phyloP scores from a whole-genome alignment of 2,113 vertebrate genomes.

The Sinosuthora webbiana region DNA sequence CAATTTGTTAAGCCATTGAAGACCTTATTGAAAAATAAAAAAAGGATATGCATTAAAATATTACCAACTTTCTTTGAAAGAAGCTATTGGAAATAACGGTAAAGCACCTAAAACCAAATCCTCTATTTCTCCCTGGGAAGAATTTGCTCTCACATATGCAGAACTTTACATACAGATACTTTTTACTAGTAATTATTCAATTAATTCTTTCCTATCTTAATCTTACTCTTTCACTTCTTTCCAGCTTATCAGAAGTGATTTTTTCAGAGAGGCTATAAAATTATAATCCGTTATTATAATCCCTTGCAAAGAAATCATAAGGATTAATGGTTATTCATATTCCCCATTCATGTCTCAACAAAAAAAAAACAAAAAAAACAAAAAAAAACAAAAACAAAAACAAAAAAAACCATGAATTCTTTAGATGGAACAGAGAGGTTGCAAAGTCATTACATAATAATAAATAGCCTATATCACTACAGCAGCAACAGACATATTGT shows the following conservation, averaged over 20 bases:
- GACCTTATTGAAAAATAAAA: too few species aligned
- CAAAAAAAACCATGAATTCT: not conserved
- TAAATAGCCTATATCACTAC: not conserved
- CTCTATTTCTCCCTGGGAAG: not conserved
- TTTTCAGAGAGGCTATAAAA: not conserved
- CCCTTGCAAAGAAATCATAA: not conserved
- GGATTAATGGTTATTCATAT: not conserved
- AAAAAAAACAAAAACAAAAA: not conserved
- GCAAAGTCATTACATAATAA: not conserved
- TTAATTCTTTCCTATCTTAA: not conserved
- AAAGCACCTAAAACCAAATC: not conserved
- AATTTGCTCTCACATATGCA: rapidly evolving
- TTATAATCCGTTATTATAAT: not conserved
- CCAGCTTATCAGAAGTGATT: not conserved
- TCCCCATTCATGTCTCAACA: not conserved
- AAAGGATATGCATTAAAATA: not conserved
- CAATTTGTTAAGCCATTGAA: not conserved
- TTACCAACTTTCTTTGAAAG: not conserved
- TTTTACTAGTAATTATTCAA: not conserved
- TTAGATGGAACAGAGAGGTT: not conserved
- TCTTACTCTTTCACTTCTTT: not conserved
- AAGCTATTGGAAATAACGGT: not conserved
- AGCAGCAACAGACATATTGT: not conserved
- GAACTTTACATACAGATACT: not conserved
- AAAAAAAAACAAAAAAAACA: not conserved